Evolutionary conservation across 37 sponge, comb jelly and placozoan genomes (phyloP).

Genomic region (Bolinopsis microptera): DNA sequence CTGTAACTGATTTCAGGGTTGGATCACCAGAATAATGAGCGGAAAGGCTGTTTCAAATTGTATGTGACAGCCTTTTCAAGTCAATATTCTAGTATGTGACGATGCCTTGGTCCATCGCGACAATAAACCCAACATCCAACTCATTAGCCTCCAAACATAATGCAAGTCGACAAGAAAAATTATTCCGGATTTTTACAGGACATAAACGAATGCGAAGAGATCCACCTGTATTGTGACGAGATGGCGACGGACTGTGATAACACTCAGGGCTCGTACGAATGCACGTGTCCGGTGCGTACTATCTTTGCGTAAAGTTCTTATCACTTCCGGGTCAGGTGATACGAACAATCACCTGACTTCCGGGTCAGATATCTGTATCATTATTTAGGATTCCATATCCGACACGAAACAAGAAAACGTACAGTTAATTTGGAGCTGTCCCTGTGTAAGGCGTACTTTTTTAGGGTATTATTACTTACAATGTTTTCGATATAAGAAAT

Average conservation of each 20-base stretch:
- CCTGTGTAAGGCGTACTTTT: too few relatives aligned
- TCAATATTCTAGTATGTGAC: neutral
- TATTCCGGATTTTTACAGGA: too few relatives aligned
- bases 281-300: neutral
- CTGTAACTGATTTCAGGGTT: neutral
- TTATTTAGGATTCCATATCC: too few relatives aligned
- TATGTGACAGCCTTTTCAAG: neutral
- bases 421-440: too few relatives aligned
- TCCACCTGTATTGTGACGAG: neutral
- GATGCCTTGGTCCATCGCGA: neutral
- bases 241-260: neutral
- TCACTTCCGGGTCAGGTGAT: neutral
- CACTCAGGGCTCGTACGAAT: constrained; percentile 22
- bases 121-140: neutral
- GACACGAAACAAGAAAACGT: too few relatives aligned
- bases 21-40: neutral
- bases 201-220: constrained; percentile 15
- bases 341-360: too few relatives aligned
- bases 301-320: too few relatives aligned
- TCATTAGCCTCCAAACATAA: neutral
- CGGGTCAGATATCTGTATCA: too few relatives aligned
- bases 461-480: too few relatives aligned
- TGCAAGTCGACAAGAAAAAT: neutral
- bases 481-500: neutral
- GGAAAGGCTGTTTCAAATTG: neutral